Conservation (phyloP, 2,113 vertebrate species). For the Poecilia latipinna region DNA sequence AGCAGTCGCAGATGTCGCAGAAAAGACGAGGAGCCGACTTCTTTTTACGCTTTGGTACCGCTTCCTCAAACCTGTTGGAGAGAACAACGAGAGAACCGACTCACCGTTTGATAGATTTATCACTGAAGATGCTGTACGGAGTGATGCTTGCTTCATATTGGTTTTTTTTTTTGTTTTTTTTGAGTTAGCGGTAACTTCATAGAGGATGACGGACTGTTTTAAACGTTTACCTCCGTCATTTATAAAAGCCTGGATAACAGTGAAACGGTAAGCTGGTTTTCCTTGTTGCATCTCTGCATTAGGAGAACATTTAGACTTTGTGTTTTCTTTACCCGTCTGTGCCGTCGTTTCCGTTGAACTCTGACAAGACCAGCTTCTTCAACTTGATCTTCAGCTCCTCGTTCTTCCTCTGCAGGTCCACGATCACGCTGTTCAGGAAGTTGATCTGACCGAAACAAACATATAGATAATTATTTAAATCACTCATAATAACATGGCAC, state of each 20-base stretch:
- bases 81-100: not conserved
- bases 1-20: constrained; percentile 98
- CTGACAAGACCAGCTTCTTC: constrained; percentile 90
- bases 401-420: constrained; percentile 94
- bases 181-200: no score
- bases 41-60: constrained; percentile 82
- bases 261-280: no score
- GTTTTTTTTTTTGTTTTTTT: no score
- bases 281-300: no score
- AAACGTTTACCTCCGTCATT: no score
- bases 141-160: not conserved
- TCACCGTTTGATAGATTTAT: not conserved
- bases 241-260: no score
- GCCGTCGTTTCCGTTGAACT: constrained; percentile 89
- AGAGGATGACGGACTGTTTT: no score
- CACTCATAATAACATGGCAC: not conserved
- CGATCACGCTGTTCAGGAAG: constrained; percentile 96
- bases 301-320: no score
- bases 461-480: not conserved
- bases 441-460: constrained; percentile 83
- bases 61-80: constrained; percentile 25
- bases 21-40: constrained; percentile 89
- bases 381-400: constrained; percentile 92
- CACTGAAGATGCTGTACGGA: not conserved
- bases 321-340: constrained; percentile 83